These are phyloP conservation scores for Formica exsecta DNA, from an alignment of 1,140 invertebrate genomes.

Conservation along the genomic window DNA sequence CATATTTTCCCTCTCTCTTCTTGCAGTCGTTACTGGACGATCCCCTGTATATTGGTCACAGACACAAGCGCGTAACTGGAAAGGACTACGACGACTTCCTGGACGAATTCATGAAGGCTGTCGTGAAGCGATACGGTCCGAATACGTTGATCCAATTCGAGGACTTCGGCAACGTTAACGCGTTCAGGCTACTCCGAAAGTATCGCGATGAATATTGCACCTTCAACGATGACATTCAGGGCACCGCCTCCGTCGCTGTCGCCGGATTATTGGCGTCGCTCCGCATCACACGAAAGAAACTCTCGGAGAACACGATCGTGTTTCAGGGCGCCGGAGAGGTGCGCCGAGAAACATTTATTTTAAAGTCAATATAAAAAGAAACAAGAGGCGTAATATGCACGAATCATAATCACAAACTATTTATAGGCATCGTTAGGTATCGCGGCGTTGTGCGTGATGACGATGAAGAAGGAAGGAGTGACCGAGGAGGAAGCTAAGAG, in stretches of 20 bases:
- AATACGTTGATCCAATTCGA: conserved; percentile 97
- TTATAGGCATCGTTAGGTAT: conserved; percentile 94
- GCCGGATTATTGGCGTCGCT: conserved; percentile 95
- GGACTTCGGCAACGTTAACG: conserved; percentile 97
- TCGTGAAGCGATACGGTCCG: conserved; percentile 93
- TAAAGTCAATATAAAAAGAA: neutral
- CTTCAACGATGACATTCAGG: conserved; percentile 99
- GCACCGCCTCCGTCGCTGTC: conserved; percentile 95
- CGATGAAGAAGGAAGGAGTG: conserved; percentile 94
- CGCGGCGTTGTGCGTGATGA: conserved; percentile 94
- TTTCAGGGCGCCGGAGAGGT: conserved; percentile 97
- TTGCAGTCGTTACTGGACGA: conserved; percentile 92
- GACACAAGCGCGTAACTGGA: conserved; percentile 93
- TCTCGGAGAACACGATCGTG: conserved; percentile 94
- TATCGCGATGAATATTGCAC: conserved; percentile 96
- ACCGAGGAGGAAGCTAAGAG: conserved; percentile 90
- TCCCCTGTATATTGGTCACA: conserved; percentile 96
- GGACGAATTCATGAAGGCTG: conserved; percentile 98
- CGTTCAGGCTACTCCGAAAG: conserved; percentile 94
- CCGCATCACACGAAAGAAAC: conserved; percentile 91
- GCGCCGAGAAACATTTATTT: conserved; percentile 12
- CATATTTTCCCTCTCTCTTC: conserved; percentile 21
- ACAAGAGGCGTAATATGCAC: too few species aligned
- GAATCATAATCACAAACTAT: neutral
- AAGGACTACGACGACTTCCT: conserved; percentile 96